phyloP scores from a whole-genome alignment of 2,797 vertebrate species.

The Cichlasoma orientale region DNA sequence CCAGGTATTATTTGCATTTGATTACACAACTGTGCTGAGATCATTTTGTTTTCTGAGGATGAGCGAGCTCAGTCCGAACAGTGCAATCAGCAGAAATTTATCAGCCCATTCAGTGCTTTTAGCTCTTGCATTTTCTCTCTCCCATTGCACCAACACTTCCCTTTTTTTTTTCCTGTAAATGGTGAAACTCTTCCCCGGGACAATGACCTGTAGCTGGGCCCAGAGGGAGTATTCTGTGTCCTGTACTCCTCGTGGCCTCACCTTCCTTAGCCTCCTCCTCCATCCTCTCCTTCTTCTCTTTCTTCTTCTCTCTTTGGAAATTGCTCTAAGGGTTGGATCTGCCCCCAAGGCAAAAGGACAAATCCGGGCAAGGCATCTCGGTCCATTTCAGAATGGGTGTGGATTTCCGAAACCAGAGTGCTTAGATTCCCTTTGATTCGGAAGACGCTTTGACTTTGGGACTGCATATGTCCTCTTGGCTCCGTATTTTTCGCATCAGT shows the following conservation, averaged over 20 bases:
- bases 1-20: conserved; percentile 46
- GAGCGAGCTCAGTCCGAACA: conserved; percentile 38
- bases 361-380: conserved; percentile 31
- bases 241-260: conserved; percentile 55
- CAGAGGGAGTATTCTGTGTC: conserved; percentile 78
- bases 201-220: conserved; percentile 67
- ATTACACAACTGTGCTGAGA: conserved; percentile 50
- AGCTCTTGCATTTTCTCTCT: conserved; percentile 38
- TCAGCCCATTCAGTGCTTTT: conserved; percentile 49
- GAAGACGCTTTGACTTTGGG: conserved; percentile 25
- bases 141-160: conserved; percentile 47
- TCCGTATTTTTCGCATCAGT: neutral
- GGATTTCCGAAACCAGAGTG: neutral
- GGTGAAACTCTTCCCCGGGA: conserved; percentile 70
- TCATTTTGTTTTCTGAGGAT: conserved; percentile 14
- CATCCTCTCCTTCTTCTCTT: conserved; percentile 22
- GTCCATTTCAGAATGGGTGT: conserved; percentile 27
- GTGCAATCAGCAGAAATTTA: conserved; percentile 63
- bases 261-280: conserved; percentile 45
- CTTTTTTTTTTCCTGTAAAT: conserved; percentile 69
- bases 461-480: neutral
- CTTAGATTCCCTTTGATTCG: conserved; percentile 13
- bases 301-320: conserved; percentile 37
- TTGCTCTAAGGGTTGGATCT: conserved; percentile 54
- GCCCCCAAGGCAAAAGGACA: conserved; percentile 60